Conservation (phyloP, 2,113 vertebrate species). For the Rhinogobius similis region DNA sequence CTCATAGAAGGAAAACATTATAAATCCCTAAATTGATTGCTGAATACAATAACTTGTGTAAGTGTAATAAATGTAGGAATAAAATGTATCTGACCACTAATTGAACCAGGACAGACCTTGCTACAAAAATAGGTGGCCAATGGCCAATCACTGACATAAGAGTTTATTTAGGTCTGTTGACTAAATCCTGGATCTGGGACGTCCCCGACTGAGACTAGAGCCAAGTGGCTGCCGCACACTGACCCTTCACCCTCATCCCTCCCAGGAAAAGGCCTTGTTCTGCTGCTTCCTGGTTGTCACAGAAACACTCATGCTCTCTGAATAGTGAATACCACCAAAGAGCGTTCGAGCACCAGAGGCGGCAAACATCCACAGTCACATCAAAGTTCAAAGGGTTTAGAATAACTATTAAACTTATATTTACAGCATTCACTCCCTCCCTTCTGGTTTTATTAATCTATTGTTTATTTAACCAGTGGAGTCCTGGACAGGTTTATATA, state of each 20-base stretch:
- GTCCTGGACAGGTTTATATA: too few relatives aligned
- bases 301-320: conserved; percentile 65
- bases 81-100: background rate
- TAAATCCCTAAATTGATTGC: background rate
- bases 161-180: background rate
- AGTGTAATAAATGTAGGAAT: background rate
- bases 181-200: background rate
- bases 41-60: background rate
- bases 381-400: too few relatives aligned
- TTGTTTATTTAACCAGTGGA: too few relatives aligned
- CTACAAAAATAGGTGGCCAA: background rate
- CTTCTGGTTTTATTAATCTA: too few relatives aligned
- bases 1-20: background rate
- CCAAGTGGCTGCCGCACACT: conserved; percentile 21
- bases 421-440: too few relatives aligned
- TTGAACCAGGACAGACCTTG: background rate
- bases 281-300: conserved; percentile 77
- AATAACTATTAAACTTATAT: too few relatives aligned
- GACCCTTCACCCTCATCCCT: conserved; percentile 52
- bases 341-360: conserved; percentile 22
- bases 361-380: too few relatives aligned
- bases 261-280: conserved; percentile 72
- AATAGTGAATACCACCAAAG: conserved; percentile 50
- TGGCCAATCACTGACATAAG: background rate
- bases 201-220: conserved; percentile 5